These are phyloP conservation scores for Oreotrochilus melanogaster DNA, from an alignment of 2,113 vertebrate species.

Conservation along the genomic window DNA sequence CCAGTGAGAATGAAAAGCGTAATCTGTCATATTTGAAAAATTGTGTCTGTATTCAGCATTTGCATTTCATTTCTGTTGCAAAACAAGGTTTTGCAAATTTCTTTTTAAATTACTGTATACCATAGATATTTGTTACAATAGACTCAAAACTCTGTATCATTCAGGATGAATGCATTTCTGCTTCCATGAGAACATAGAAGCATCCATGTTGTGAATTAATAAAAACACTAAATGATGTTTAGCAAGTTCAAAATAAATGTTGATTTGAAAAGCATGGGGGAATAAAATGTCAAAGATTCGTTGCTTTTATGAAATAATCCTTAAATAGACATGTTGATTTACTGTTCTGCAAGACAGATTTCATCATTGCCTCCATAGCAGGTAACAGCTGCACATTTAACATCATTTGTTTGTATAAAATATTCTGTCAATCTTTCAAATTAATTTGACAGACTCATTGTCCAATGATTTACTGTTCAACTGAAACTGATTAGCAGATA, in stretches of 20 bases:
- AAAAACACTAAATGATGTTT: neutral
- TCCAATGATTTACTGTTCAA: neutral
- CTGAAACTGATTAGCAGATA: neutral
- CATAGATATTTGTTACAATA: slow-evolving; percentile 40
- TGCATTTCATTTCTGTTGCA: slow-evolving; percentile 16
- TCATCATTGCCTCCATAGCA: neutral
- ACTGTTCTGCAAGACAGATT: neutral
- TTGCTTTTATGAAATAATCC: slow-evolving; percentile 20
- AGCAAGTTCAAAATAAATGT: slow-evolving; percentile 13
- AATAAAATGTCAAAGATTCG: slow-evolving; percentile 10
- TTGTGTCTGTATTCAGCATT: slow-evolving; percentile 4
- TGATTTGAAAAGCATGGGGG: neutral
- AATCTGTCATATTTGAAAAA: slow-evolving; percentile 18
- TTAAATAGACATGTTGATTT: neutral
- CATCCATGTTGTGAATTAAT: neutral
- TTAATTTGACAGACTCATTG: neutral
- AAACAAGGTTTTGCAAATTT: slow-evolving; percentile 21
- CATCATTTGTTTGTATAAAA: neutral
- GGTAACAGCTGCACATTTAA: slow-evolving; percentile 1
- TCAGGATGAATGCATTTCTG: neutral
- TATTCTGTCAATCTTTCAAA: neutral
- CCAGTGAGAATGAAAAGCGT: neutral
- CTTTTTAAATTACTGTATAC: slow-evolving; percentile 27
- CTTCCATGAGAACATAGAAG: neutral
- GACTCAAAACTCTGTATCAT: neutral